Percentiles rank a stretch among this genome's conserved stretches.
phyloP scores from a whole-genome alignment of 2,797 vertebrate genomes.

The Crax fasciolata region DNA sequence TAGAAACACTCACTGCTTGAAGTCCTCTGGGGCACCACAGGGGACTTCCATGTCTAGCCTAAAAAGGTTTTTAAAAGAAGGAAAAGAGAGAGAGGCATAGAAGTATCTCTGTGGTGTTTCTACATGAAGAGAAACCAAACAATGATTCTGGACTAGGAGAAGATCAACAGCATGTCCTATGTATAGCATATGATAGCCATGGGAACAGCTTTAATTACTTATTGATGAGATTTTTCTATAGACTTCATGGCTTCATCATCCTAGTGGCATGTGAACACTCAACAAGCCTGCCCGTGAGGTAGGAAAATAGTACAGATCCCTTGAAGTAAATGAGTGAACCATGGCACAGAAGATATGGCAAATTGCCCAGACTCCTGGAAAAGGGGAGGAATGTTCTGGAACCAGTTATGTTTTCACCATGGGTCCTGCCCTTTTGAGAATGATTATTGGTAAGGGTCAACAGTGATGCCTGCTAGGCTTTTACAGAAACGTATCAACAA shows the following conservation, averaged over 20 bases:
- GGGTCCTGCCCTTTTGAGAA: not conserved
- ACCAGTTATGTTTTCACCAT: not conserved
- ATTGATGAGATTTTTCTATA: not conserved
- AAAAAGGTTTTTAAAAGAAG: not conserved
- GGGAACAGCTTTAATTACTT: slow-evolving; percentile 17
- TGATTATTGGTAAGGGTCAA: not conserved
- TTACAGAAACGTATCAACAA: not conserved
- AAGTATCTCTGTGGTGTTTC: not conserved
- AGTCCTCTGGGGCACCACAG: not conserved
- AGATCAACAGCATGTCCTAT: not conserved
- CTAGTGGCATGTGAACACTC: not conserved
- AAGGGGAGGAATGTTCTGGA: not conserved
- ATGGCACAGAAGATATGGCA: not conserved
- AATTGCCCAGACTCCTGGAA: not conserved
- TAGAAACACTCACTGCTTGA: not conserved
- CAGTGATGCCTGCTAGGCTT: not conserved
- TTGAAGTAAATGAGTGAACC: not conserved
- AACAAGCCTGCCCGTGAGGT: not conserved
- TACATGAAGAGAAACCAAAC: not conserved
- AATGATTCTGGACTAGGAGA: not conserved
- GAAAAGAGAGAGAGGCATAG: not conserved
- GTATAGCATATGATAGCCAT: not conserved
- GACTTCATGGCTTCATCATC: not conserved
- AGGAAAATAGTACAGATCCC: not conserved
- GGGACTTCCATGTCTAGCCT: not conserved